Evolutionary conservation across 2,797 vertebrate species (phyloP), one percentile per base, ranked within the genome.

Genomic region (Tapera naevia): DNA sequence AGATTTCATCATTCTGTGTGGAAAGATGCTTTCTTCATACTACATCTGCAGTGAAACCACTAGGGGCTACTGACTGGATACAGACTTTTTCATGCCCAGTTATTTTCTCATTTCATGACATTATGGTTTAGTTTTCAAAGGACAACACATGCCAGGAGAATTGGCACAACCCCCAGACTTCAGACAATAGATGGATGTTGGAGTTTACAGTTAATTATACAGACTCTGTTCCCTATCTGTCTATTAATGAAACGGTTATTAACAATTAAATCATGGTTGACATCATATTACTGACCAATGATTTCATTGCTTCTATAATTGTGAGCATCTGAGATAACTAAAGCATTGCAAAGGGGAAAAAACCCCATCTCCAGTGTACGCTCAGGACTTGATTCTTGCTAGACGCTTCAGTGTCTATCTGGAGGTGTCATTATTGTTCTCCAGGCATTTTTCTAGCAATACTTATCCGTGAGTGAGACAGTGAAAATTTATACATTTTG

Each of bases 21-120:
- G 70, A 50, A 90, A 90, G 62, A 87, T 83, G 78, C 24, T 83
- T 95, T 95, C 89, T 95, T 95, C 92, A 75, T 76, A 56, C 43
- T 73, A 30, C 53, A 57, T 50, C 72, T 80, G 57, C 57, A 74
- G 46, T 39, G 30, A 90, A 95, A 94, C 60, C 58, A 53, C 48
- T 46, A 60, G n/a, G 37, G 88, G 48, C 82, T 88, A 67, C 69
- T 91, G 90, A 80, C 81, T 85, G 84, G 75, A 65, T 88, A 56
- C 65, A 74, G 60, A 35, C n/a, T 54, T 92, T 80, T 92, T 92
- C 92, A 71, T 74, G 69, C 58, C 60, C 78, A 72, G 72, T 90
- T 95, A 87, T 93, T 61, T 58, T 76, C 74, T 94, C 62, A 51
- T 80, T 94, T 35, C 17, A 10, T 89, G 73, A 91, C 75, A 91